Base-by-base conservation (phyloP, 2,888 invertebrate genomes). In the Harpalus rubripes region DNA sequence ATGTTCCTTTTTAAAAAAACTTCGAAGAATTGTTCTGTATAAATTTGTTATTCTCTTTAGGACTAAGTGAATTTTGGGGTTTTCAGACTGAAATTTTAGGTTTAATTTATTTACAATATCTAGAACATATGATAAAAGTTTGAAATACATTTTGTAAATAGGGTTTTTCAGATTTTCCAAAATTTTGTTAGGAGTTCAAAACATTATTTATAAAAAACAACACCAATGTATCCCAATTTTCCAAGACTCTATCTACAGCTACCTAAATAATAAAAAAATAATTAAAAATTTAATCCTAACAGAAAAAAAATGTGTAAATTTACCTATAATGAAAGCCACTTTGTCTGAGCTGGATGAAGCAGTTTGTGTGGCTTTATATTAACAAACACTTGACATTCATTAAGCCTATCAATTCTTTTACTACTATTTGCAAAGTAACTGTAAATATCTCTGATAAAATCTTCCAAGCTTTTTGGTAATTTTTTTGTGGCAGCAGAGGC, bases 41-140 rank as follows among this genome's bases (percentile, higher is more conserved):
- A 85, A 79, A 12, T 63, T 41, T 22, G 74, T 26, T 12, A 86
- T 52, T 63, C 76, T 65, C 61, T 58, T 41, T 32, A 59, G 44
- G 16, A 86, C 56, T 16, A 52, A 12, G 76, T 86, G 86, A n/a
- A 87, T 81, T 82, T 85, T 84, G 65, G 39, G 52, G 58, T 58
- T n/a, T 63, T 83, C 68, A 16, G 79, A 82, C 56, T 86, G 86
- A 81, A 85, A 87, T 82, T 86, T 85, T 61, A 82, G 63, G 83
- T 86, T 87, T 7, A 87, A 32, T 68, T 81, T 84, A 63, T 87
- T 86, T 15, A 87, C 80, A n/a, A 86, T 84, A 22, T 81, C 81
- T 39, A 86, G 63, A 68, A 85, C 65, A 58, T 86, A 87, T 16
- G 83, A 76, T 41, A 86, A 72, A 86, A 86, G 86, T 16, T 44